Conservation (phyloP, 1,140 invertebrate genomes). For the Drosophila miranda region DNA sequence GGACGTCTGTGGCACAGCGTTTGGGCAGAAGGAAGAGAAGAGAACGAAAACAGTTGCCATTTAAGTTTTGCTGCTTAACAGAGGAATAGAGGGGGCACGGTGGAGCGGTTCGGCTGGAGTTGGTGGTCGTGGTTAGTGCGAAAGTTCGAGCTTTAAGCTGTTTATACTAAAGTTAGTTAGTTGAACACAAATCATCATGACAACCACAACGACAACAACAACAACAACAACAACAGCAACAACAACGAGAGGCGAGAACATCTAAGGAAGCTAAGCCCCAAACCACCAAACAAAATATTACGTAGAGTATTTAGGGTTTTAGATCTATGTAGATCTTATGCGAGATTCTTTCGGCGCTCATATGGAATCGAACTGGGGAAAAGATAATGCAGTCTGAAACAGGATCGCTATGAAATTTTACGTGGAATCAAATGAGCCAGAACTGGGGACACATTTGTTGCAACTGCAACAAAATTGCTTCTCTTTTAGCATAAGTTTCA, state of each 20-base stretch:
- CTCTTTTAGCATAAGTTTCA: too few species aligned
- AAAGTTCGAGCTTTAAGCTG: slow-evolving; percentile 48
- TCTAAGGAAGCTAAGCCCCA: slow-evolving; percentile 78
- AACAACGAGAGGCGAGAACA: slow-evolving; percentile 37
- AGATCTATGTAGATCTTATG: too few species aligned
- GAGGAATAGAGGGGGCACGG: too few species aligned
- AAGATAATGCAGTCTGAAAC: slow-evolving; percentile 15
- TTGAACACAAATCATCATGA: slow-evolving; percentile 73
- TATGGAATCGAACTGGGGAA: slow-evolving; percentile 1
- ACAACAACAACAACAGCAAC: slow-evolving; percentile 43
- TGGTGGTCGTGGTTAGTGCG: slow-evolving; percentile 61
- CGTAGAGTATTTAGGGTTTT: slow-evolving; percentile 7
- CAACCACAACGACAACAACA: slow-evolving; percentile 37
- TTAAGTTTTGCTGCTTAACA: neutral
- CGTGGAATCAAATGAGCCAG: neutral
- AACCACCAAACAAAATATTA: slow-evolving; percentile 73
- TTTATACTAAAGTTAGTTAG: slow-evolving; percentile 72
- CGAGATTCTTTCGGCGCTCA: slow-evolving; percentile 38
- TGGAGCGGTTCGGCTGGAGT: slow-evolving; percentile 20
- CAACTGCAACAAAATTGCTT: too few species aligned
- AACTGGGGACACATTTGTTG: neutral
- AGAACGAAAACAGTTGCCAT: slow-evolving; percentile 4
- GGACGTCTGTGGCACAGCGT: slow-evolving; percentile 55
- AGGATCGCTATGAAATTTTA: slow-evolving; percentile 9
- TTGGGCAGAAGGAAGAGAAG: neutral